Conservation (phyloP, 2,113 vertebrate species). For the Nettapus auritus region DNA sequence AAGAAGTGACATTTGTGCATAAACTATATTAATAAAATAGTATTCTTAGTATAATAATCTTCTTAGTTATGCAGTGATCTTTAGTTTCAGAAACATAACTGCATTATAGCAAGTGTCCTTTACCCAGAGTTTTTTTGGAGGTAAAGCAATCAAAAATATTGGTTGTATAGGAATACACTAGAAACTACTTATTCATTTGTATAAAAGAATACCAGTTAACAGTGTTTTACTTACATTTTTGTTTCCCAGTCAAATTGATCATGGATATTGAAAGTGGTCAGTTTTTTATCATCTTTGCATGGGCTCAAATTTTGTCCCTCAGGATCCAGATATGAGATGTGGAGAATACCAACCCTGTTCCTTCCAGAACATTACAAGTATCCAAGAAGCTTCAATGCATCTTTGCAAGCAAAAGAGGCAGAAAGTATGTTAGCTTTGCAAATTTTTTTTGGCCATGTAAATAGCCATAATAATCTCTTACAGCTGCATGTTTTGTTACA, state of each 20-base stretch:
- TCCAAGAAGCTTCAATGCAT: not conserved
- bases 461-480: not conserved
- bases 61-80: not conserved
- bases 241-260: accelerated
- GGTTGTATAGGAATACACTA: not conserved
- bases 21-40: not conserved
- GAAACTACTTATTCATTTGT: not conserved
- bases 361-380: not conserved
- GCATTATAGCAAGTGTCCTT: not conserved
- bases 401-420: not conserved
- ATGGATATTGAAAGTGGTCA: not conserved
- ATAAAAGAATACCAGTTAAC: not conserved
- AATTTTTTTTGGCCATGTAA: not conserved
- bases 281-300: not conserved
- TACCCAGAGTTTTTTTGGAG: not conserved
- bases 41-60: not conserved
- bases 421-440: not conserved
- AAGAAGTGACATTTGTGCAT: not conserved
- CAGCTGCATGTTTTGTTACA: not conserved
- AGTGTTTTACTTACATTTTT: not conserved
- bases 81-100: not conserved
- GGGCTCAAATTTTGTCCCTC: not conserved
- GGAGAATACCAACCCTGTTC: not conserved
- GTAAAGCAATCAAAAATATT: not conserved
- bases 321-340: not conserved